Percentiles rank a stretch among this genome's conserved stretches.
These are phyloP conservation scores for Agapornis canus DNA, from an alignment of 2,797 vertebrate genomes.

Conservation along the genomic window DNA sequence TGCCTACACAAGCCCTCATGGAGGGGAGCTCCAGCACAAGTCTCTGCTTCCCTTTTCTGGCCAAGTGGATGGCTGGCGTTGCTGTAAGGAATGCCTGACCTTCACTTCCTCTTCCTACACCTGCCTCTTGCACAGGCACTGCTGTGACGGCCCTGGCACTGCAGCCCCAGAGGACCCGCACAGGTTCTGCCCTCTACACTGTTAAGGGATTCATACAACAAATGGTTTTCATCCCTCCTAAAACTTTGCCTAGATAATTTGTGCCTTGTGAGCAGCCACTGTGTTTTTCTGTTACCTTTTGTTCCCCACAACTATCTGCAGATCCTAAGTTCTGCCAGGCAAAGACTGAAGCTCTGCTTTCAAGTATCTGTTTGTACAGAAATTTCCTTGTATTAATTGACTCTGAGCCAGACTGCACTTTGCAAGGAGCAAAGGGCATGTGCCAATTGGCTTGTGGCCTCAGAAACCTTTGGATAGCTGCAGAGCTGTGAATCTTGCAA, in stretches of 20 bases:
- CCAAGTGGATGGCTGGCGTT: accelerated
- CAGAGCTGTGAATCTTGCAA: neutral
- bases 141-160: neutral
- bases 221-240: neutral
- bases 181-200: neutral
- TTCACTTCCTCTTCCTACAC: neutral
- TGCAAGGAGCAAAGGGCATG: neutral
- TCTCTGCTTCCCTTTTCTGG: neutral
- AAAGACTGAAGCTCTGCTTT: neutral
- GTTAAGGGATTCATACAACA: neutral
- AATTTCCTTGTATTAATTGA: neutral
- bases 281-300: neutral
- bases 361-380: neutral
- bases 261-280: neutral
- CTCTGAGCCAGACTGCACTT: neutral
- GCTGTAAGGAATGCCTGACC: neutral
- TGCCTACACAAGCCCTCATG: accelerated
- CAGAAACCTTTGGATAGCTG: neutral
- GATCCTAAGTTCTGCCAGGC: neutral
- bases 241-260: neutral
- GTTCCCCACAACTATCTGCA: neutral
- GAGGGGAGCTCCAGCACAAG: neutral
- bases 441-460: neutral
- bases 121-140: neutral
- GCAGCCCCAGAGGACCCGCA: neutral